Evolutionary conservation across 2,113 vertebrate species (phyloP).

Genomic region (Percopsis transmontana): DNA sequence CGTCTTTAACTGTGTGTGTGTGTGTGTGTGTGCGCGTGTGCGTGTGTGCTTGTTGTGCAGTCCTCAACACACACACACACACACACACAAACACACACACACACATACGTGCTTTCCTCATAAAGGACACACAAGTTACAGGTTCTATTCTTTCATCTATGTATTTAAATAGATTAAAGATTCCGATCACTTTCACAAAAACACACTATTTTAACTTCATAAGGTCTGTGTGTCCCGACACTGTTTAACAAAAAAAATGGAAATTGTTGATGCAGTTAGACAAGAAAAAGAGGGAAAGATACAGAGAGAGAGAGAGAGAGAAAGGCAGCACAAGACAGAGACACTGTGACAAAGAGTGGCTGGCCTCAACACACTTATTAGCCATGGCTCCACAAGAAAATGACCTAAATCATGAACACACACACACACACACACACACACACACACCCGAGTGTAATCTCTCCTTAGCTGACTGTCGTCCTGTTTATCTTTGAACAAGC

Average conservation of each 20-base stretch:
- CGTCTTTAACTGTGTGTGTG: constrained; percentile 50
- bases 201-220: no score
- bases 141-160: no score
- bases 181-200: no score
- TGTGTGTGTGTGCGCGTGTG: constrained; percentile 26
- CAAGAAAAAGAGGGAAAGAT: not conserved
- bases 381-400: constrained; percentile 67
- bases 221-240: not conserved
- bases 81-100: no score
- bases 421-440: constrained; percentile 34
- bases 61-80: no score
- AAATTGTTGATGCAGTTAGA: no score
- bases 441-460: constrained; percentile 28
- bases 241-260: no score
- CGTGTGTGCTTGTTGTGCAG: constrained; percentile 7
- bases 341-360: constrained; percentile 72
- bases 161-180: no score
- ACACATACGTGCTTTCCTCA: no score
- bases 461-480: no score
- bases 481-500: constrained; percentile 39
- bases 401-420: constrained; percentile 78
- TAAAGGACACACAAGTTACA: no score
- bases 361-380: constrained; percentile 77
- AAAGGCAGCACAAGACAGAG: constrained; percentile 39
- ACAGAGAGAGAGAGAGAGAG: constrained; percentile 40